A percentile compares a stretch with the other conserved stretches of the same genome.
Evolutionary conservation across 2,797 vertebrate species (phyloP).

Genomic region (Rhincodon typus): DNA sequence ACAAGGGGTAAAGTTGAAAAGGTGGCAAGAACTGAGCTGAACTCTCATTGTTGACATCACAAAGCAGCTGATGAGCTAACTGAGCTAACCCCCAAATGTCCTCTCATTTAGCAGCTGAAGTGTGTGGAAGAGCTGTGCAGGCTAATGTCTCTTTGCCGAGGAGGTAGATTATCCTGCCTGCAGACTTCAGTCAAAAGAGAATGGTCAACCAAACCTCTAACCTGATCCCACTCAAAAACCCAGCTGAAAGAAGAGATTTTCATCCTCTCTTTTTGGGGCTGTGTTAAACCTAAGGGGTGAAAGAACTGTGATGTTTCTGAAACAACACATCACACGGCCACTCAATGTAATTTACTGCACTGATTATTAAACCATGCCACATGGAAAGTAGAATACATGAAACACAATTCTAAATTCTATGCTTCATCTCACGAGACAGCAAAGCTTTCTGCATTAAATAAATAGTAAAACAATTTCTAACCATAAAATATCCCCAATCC

Average conservation of each 20-base stretch:
- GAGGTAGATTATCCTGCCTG: not conserved
- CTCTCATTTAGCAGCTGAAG: not conserved
- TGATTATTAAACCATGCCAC: not conserved
- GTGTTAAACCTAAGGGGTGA: not conserved
- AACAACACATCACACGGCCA: too few species aligned
- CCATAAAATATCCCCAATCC: not conserved
- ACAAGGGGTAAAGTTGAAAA: too few species aligned
- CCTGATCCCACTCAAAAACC: not conserved
- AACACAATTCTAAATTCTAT: conserved; percentile 8
- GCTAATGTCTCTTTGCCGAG: not conserved
- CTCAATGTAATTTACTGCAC: not conserved
- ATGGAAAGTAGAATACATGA: not conserved
- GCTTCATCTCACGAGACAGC: not conserved
- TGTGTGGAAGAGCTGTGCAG: not conserved
- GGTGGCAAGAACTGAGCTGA: too few species aligned
- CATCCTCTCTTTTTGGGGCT: not conserved
- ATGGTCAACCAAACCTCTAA: not conserved
- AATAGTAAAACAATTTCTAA: conserved; percentile 3
- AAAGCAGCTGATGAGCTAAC: too few species aligned
- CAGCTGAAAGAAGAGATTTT: not conserved
- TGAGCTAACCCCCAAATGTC: not conserved
- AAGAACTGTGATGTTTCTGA: not conserved
- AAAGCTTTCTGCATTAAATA: conserved; percentile 11
- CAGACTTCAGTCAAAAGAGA: not conserved
- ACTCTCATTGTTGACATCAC: too few species aligned